Conservation (phyloP, 2,888 invertebrate species). For the Xestia rhomboidea region DNA sequence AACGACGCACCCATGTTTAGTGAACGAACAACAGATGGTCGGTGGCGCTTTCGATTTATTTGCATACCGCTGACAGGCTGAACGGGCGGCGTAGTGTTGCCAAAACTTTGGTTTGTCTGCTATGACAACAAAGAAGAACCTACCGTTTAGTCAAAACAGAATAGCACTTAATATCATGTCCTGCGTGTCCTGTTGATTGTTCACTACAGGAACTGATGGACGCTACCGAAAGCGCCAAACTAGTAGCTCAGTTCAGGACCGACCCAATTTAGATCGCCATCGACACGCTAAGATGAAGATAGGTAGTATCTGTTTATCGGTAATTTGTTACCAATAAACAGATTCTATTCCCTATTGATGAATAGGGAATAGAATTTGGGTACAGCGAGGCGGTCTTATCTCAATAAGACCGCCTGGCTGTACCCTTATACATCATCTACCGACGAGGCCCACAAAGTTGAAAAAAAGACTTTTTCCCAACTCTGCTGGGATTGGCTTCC, state of each 20-base stretch:
- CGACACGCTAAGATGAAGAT: too few relatives aligned
- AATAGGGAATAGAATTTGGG: too few relatives aligned
- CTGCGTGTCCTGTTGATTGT: too few relatives aligned
- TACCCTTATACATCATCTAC: background rate
- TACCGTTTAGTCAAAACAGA: background rate
- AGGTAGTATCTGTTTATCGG: too few relatives aligned
- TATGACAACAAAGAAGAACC: background rate
- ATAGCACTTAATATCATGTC: too few relatives aligned
- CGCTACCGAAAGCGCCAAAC: too few relatives aligned
- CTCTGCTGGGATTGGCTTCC: background rate
- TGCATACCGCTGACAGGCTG: conserved; percentile 73
- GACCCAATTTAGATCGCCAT: too few relatives aligned
- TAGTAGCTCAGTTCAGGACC: too few relatives aligned
- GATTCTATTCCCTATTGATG: background rate
- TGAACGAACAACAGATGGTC: conserved; percentile 62
- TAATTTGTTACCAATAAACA: background rate
- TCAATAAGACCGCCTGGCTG: too few relatives aligned
- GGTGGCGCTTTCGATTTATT: conserved; percentile 86
- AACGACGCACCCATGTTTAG: conserved; percentile 69
- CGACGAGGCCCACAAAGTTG: background rate
- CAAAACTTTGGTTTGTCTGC: conserved; percentile 1
- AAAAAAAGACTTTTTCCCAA: background rate
- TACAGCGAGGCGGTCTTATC: too few relatives aligned
- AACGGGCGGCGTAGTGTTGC: conserved; percentile 36
- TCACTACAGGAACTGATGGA: too few relatives aligned